Conservation (phyloP, 1,140 invertebrate genomes). For the Drosophila ananassae region DNA sequence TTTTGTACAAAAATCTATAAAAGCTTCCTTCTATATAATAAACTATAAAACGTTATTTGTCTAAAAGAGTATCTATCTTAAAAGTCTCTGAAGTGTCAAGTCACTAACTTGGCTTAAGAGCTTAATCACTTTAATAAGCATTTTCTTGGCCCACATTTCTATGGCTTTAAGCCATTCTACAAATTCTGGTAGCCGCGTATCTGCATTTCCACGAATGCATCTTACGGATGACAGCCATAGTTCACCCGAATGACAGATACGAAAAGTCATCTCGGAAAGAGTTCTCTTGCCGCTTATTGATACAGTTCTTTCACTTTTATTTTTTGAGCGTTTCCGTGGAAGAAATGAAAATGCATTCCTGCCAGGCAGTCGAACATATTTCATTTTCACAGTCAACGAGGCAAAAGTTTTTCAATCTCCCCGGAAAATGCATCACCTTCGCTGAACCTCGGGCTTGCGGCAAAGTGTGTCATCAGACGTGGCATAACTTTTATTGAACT, state of each 20-base stretch:
- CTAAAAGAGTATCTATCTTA: background rate
- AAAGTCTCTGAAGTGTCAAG: background rate
- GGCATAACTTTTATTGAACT: conserved; percentile 80
- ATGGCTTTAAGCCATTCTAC: background rate
- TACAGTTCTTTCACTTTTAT: conserved; percentile 35
- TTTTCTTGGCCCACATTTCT: background rate
- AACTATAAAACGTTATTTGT: too few relatives aligned
- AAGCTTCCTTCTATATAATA: background rate
- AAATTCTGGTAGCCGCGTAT: conserved; percentile 2
- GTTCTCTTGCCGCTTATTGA: conserved; percentile 47
- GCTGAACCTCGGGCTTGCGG: conserved; percentile 5
- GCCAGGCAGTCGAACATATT: conserved; percentile 58
- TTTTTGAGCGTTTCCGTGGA: conserved; percentile 1
- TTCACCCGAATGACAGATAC: conserved; percentile 29
- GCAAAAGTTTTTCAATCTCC: conserved; percentile 77
- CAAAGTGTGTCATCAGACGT: conserved; percentile 73
- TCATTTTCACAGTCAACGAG: conserved; percentile 76
- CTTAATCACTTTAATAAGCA: background rate
- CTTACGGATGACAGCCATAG: conserved; percentile 44
- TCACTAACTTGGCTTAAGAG: background rate
- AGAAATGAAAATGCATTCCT: conserved; percentile 41
- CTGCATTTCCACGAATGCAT: conserved; percentile 13
- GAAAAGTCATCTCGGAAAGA: conserved; percentile 20
- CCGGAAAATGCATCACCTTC: conserved; percentile 40
- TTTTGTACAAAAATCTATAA: background rate